Conservation (phyloP, 2,888 invertebrate species). For the Dascillus cervinus region DNA sequence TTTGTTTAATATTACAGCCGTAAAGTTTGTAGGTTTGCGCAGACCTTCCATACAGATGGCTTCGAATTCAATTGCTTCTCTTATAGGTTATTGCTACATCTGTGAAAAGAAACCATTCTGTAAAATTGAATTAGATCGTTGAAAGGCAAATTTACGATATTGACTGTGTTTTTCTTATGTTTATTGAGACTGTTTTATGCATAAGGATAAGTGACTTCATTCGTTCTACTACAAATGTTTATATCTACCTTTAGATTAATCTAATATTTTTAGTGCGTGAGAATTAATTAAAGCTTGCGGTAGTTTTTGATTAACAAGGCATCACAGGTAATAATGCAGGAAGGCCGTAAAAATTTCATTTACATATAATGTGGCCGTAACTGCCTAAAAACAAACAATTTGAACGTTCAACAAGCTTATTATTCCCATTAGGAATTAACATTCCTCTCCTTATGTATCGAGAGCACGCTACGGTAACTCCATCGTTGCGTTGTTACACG, state of each 20-base stretch:
- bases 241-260: too few relatives aligned
- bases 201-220: slow-evolving; percentile 12
- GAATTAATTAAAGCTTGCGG: not conserved
- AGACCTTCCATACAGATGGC: slow-evolving; percentile 18
- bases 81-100: slow-evolving; percentile 23
- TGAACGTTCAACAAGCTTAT: slow-evolving; percentile 9
- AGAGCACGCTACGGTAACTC: slow-evolving; percentile 7
- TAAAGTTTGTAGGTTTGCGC: slow-evolving; percentile 10
- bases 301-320: slow-evolving; percentile 1
- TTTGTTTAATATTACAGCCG: too few relatives aligned
- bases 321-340: slow-evolving; percentile 5
- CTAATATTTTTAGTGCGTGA: too few relatives aligned
- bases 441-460: slow-evolving; percentile 9
- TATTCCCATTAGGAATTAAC: slow-evolving; percentile 11
- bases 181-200: slow-evolving; percentile 21
- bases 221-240: not conserved
- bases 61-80: slow-evolving; percentile 21
- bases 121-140: slow-evolving; percentile 26
- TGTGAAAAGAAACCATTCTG: slow-evolving; percentile 24
- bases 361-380: slow-evolving; percentile 8
- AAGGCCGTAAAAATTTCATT: slow-evolving; percentile 6
- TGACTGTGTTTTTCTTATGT: slow-evolving; percentile 21
- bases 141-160: slow-evolving; percentile 27
- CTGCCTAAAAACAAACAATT: slow-evolving; percentile 11
- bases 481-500: not conserved